phyloP scores from a whole-genome alignment of 2,888 invertebrate species.

The Lingula anatina region DNA sequence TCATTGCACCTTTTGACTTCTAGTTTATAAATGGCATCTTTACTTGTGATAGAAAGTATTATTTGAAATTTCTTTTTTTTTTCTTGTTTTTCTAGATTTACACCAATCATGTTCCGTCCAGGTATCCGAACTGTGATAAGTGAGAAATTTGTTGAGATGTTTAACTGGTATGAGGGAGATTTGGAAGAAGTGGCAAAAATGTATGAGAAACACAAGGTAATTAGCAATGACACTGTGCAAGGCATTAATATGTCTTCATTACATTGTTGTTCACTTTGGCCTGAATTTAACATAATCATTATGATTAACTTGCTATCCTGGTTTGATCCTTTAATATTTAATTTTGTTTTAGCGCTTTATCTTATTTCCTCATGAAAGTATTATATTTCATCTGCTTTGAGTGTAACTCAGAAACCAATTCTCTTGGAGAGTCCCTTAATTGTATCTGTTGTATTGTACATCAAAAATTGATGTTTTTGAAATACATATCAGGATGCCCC shows the following conservation, averaged over 20 bases:
- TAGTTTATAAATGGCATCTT: too few species aligned
- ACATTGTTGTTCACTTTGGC: background rate
- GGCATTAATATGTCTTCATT: background rate
- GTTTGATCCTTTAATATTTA: background rate
- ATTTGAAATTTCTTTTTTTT: too few species aligned
- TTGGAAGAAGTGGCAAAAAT: constrained; percentile 42
- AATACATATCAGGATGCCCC: constrained; percentile 45
- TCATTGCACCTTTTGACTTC: too few species aligned
- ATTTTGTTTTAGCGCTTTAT: background rate
- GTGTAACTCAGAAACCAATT: too few species aligned
- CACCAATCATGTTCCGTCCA: constrained; percentile 36
- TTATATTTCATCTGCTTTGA: too few species aligned
- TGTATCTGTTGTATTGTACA: too few species aligned
- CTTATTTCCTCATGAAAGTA: too few species aligned
- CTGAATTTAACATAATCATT: background rate
- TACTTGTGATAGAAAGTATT: too few species aligned
- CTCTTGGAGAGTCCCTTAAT: too few species aligned
- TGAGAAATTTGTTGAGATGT: constrained; percentile 49
- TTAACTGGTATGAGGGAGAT: constrained; percentile 48
- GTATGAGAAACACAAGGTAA: constrained; percentile 49
- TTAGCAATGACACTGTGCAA: background rate
- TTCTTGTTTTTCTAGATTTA: constrained; percentile 25
- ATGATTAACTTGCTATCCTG: too few species aligned
- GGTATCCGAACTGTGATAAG: constrained; percentile 37
- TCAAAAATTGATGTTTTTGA: too few species aligned